Evolutionary conservation across 2,888 invertebrate genomes (phyloP).

Genomic region (Catonia carolina): DNA sequence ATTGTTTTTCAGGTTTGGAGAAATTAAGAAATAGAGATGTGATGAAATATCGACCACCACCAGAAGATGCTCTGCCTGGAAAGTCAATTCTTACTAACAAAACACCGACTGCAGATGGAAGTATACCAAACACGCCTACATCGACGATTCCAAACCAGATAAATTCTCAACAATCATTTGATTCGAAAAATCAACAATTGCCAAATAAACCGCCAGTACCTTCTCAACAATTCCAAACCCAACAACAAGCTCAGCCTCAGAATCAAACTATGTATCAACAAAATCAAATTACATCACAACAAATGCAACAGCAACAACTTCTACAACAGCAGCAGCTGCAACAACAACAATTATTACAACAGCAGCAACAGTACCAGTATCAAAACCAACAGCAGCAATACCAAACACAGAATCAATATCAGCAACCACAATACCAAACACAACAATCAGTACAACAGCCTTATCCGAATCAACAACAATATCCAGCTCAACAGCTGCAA

Average conservation of each 20-base stretch:
- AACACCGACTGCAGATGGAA: slow-evolving; percentile 14
- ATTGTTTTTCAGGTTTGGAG: slow-evolving; percentile 29
- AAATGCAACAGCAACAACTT: slow-evolving; percentile 37
- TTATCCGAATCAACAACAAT: slow-evolving; percentile 28
- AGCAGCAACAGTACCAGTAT: slow-evolving; percentile 41
- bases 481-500: slow-evolving; percentile 27
- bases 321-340: slow-evolving; percentile 41
- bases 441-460: slow-evolving; percentile 32
- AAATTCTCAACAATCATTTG: slow-evolving; percentile 9
- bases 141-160: slow-evolving; percentile 16
- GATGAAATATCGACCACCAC: slow-evolving; percentile 58
- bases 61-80: slow-evolving; percentile 47
- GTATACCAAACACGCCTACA: slow-evolving; percentile 18
- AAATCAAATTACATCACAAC: slow-evolving; percentile 30
- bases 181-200: slow-evolving; percentile 29
- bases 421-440: not conserved
- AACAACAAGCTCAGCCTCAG: slow-evolving; percentile 42
- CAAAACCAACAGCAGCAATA: slow-evolving; percentile 22
- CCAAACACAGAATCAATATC: slow-evolving; percentile 17
- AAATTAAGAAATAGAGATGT: slow-evolving; percentile 43
- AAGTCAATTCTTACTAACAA: slow-evolving; percentile 42
- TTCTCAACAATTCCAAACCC: slow-evolving; percentile 37
- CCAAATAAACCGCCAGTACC: slow-evolving; percentile 36
- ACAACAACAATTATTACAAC: slow-evolving; percentile 50
- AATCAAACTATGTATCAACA: slow-evolving; percentile 33